These are phyloP conservation scores for Apostichopus japonicus DNA, from an alignment of 35 echinoderm and acorn worm species.

Conservation along the genomic window DNA sequence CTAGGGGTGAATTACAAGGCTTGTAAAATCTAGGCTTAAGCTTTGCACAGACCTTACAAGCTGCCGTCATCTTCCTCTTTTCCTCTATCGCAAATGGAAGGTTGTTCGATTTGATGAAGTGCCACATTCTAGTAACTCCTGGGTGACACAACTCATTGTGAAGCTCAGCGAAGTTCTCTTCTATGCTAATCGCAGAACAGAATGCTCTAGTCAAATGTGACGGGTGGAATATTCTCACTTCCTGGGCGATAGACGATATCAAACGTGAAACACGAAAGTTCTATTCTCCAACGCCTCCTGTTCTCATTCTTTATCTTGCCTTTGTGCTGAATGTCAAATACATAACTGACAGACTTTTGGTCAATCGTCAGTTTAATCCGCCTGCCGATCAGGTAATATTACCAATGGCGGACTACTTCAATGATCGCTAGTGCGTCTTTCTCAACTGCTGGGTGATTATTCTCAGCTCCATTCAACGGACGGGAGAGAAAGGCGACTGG, in stretches of 20 bases:
- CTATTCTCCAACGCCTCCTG: slow-evolving; percentile 59
- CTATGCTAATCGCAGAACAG: slow-evolving; percentile 26
- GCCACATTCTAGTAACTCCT: slow-evolving; percentile 60
- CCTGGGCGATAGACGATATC: slow-evolving; percentile 51
- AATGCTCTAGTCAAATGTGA: slow-evolving; percentile 61
- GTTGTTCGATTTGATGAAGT: slow-evolving; percentile 43
- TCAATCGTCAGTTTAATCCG: no score
- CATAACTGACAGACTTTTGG: no score
- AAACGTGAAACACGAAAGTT: slow-evolving; percentile 61
- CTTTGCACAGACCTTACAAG: slow-evolving; percentile 49
- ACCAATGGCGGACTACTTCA: no score
- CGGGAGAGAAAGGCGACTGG: no score
- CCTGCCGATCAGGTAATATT: no score
- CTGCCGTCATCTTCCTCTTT: slow-evolving; percentile 32
- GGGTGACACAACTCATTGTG: slow-evolving; percentile 48
- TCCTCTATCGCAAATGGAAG: slow-evolving; percentile 34
- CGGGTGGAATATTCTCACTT: slow-evolving; percentile 43
- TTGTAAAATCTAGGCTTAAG: slow-evolving; percentile 55
- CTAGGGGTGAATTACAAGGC: slow-evolving; percentile 42
- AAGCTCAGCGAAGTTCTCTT: slow-evolving; percentile 20
- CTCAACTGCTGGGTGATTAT: no score
- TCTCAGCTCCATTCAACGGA: no score
- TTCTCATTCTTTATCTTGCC: slow-evolving; percentile 64
- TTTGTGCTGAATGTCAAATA: slow-evolving; percentile 56
- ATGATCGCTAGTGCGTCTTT: no score